Conservation (phyloP, 1,140 invertebrate genomes). For the Cataglyphis hispanica region DNA sequence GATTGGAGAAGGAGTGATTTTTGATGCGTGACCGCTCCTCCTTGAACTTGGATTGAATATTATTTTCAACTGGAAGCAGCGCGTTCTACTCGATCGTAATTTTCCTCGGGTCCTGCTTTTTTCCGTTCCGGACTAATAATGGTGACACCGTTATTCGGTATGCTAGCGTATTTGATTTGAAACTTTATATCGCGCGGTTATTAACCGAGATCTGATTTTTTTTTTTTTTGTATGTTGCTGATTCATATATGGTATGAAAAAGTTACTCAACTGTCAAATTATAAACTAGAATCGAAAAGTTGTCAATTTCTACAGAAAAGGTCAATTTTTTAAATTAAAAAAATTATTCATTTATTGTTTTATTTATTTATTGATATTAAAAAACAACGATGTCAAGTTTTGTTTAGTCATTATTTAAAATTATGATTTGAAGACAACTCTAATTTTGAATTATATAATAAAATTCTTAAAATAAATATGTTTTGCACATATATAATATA, state of each 20-base stretch:
- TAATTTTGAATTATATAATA: neutral
- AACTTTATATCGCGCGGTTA: conserved; percentile 39
- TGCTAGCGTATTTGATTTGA: conserved; percentile 15
- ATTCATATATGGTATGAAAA: neutral
- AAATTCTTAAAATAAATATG: neutral
- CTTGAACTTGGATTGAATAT: neutral
- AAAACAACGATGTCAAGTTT: neutral
- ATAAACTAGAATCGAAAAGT: neutral
- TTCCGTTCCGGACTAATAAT: conserved; percentile 35
- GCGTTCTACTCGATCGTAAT: conserved; percentile 15
- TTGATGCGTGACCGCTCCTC: neutral
- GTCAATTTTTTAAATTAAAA: neutral
- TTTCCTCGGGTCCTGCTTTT: conserved; percentile 33
- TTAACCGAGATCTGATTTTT: conserved; percentile 3
- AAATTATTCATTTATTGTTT: neutral
- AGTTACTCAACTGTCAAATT: neutral
- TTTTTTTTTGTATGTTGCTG: neutral
- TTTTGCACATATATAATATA: no score
- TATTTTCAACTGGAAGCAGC: conserved; percentile 7
- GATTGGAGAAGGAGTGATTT: conserved; percentile 21
- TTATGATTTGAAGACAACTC: neutral
- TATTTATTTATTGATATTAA: neutral
- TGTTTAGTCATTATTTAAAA: neutral
- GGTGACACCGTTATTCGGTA: conserved; percentile 30
- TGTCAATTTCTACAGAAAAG: neutral